Evolutionary conservation across 2,797 vertebrate species (phyloP).

Genomic region (Vespertilio murinus): DNA sequence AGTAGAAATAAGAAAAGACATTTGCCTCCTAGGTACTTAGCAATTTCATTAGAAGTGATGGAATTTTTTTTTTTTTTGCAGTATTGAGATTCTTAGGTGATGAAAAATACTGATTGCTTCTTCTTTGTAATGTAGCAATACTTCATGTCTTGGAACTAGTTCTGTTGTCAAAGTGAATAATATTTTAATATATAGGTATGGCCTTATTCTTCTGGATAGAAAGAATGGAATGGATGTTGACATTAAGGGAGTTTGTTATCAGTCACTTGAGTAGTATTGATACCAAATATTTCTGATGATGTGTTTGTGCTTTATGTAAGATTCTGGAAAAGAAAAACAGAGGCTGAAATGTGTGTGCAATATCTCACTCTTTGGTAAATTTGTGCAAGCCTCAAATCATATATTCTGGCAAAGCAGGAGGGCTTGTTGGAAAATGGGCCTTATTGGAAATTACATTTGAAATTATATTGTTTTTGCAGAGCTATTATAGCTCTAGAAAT

Average conservation of each 20-base stretch:
- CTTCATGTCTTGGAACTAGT: conserved; percentile 84
- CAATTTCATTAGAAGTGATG: conserved; percentile 84
- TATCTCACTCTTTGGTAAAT: conserved; percentile 29
- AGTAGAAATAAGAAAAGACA: conserved; percentile 77
- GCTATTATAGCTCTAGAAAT: not conserved
- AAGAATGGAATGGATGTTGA: conserved; percentile 84
- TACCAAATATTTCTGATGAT: conserved; percentile 76
- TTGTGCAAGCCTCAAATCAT: conserved; percentile 26
- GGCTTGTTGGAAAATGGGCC: not conserved
- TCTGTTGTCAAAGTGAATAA: conserved; percentile 87
- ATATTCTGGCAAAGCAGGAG: conserved; percentile 17
- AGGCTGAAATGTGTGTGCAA: conserved; percentile 48
- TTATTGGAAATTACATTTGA: conserved; percentile 42
- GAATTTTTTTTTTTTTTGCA: conserved; percentile 84
- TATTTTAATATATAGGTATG: conserved; percentile 86
- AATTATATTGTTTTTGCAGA: not conserved
- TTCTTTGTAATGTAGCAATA: conserved; percentile 83
- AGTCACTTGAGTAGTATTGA: conserved; percentile 75
- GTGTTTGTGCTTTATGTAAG: conserved; percentile 66
- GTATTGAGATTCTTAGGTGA: conserved; percentile 83
- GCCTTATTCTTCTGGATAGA: conserved; percentile 80
- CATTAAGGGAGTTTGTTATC: conserved; percentile 81
- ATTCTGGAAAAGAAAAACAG: conserved; percentile 56
- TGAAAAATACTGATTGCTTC: conserved; percentile 85
- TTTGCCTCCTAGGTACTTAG: conserved; percentile 85